phyloP scores from a whole-genome alignment of 2,888 invertebrate genomes.

The Cheilosia scutellata region DNA sequence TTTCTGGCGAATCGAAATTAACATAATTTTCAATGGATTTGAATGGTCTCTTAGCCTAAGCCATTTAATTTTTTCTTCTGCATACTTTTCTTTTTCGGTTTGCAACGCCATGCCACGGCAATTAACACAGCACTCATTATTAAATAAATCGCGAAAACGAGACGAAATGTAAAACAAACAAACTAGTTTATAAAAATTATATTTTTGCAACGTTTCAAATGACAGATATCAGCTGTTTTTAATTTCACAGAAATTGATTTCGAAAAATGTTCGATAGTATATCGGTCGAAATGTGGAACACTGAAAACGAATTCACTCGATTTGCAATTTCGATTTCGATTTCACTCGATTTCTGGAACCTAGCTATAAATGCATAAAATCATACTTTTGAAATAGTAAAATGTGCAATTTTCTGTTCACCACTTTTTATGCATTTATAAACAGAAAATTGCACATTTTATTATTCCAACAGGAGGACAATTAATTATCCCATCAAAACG shows the following conservation, averaged over 20 bases:
- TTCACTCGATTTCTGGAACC: too few species aligned
- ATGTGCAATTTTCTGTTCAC: too few species aligned
- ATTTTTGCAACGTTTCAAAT: background rate
- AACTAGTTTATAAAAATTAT: background rate
- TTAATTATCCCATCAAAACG: too few species aligned
- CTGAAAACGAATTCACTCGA: too few species aligned
- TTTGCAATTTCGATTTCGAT: too few species aligned
- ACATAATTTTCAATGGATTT: background rate
- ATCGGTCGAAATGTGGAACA: constrained; percentile 12
- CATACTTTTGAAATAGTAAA: too few species aligned
- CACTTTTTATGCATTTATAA: too few species aligned
- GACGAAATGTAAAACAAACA: too few species aligned
- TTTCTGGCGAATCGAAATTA: too few species aligned
- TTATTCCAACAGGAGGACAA: too few species aligned
- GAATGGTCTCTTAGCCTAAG: background rate
- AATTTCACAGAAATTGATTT: background rate
- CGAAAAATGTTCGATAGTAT: background rate
- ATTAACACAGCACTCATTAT: background rate
- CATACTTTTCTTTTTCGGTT: background rate
- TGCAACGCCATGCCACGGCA: background rate
- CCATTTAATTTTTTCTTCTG: constrained; percentile 14
- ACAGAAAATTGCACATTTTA: too few species aligned
- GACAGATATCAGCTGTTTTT: constrained; percentile 11
- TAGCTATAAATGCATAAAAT: too few species aligned
- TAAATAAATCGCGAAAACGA: background rate